These are phyloP conservation scores for Hyphantria cunea DNA, from an alignment of 1,140 invertebrate species.

Conservation along the genomic window DNA sequence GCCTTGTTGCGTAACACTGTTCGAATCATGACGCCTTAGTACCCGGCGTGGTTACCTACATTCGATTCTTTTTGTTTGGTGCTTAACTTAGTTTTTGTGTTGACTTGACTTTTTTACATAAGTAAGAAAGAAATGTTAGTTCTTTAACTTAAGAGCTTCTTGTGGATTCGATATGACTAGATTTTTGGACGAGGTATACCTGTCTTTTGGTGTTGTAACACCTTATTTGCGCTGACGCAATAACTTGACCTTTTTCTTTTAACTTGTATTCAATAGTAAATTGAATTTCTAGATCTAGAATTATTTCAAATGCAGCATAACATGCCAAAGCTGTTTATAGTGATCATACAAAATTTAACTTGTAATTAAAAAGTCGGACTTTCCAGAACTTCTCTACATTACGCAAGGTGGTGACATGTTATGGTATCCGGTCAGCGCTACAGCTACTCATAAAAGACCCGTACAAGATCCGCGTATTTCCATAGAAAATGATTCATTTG, in stretches of 20 bases:
- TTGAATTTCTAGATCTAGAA: no score
- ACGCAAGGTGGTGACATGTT: constrained; percentile 9
- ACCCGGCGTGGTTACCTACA: constrained; percentile 38
- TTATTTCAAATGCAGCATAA: no score
- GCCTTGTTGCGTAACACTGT: constrained; percentile 57
- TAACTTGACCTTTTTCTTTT: no score
- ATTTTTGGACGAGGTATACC: no score
- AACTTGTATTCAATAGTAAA: no score
- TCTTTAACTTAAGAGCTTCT: neutral
- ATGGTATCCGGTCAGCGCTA: constrained; percentile 9
- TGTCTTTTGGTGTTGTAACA: no score
- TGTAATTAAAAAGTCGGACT: neutral
- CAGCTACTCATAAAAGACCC: constrained; percentile 6
- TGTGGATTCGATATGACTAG: neutral
- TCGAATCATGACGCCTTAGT: constrained; percentile 59
- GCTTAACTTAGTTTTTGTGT: constrained; percentile 19
- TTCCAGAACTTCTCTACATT: constrained; percentile 19
- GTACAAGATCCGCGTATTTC: constrained; percentile 3
- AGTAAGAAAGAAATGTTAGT: neutral
- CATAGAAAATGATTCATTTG: neutral
- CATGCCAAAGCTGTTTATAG: no score
- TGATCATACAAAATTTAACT: no score
- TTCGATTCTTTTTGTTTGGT: constrained; percentile 14
- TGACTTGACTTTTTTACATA: constrained; percentile 6
- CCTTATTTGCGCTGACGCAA: no score